Base-by-base conservation (phyloP, 1,140 invertebrate species). In the Atta cephalotes region DNA sequence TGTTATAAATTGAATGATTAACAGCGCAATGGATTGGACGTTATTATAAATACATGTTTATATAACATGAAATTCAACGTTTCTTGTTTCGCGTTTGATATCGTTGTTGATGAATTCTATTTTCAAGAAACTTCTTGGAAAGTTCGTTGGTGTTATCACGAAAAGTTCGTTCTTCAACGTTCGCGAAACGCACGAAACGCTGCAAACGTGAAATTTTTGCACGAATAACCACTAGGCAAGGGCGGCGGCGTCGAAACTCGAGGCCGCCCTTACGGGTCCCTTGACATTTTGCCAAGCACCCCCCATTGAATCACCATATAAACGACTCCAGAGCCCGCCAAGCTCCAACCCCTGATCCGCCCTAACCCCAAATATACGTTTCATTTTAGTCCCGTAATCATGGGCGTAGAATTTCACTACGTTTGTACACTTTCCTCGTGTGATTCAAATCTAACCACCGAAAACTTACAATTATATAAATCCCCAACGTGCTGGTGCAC, bases 271-370 rank as follows among this genome's bases (percentile, higher is more conserved):
- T 92, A 92, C 91, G 90, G 93, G 87, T 92, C 93, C 93, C 93
- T 93, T 93, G 93, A 93, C 92, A 92, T 93, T 93, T 92, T 93
- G 92, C 93, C 92, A 93, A 93, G 89, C 91, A 91, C 86, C 92
- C 92, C 92, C 92, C 92, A 91, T 91, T 76, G 92, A 93, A 93
- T 93, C 92, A 93, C 92, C 92, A 93, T 93, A 93, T 93, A 93
- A 93, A 93, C 92, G 92, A 93, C 90, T 91, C 89, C 70, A 77
- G 88, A 85, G 88, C 90, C 89, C 45, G 87, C 88, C 84, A 51
- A 71, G 86, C 58, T 85, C 80, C 92, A 92, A 92, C 92, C 92
- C 92, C 90, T 91, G 93, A 93, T 92, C 92, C 91, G 89, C 87
- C 92, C 87, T 89, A 91, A 93, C 93, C 92, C 93, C 92, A 89